Evolutionary conservation across 2,797 vertebrate genomes (phyloP), one percentile per base, ranked within the genome.

Genomic region (Buceros bicornis): DNA sequence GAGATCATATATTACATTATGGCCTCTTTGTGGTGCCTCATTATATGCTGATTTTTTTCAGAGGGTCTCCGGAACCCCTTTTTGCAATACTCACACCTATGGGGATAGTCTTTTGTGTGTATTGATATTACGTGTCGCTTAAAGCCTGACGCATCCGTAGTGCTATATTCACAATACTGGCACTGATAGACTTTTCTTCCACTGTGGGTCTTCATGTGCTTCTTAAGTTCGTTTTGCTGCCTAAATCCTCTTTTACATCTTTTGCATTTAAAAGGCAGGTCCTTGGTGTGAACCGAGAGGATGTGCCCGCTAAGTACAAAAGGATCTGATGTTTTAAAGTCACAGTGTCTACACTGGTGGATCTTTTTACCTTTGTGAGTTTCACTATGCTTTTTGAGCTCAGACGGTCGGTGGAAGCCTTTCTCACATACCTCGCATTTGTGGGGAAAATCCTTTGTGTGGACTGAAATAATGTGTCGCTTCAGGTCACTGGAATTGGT

Each of bases 181-280:
- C 99, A 99, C 94, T 99, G 99, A 98, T 99, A 99, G 85, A 99
- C 99, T 95, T 99, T 99, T 96, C 99, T 99, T 95, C 99, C 99
- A 43, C 99, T 99, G 98, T 99, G 99, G 40, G 99, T 99, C 98
- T 99, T 99, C 99, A 99, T 99, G 98, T 99, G 99, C 98, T 99
- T 99, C 98, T 99, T 99, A 51, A 99, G 98, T 98, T 99, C 99
- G 0, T 97, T 98, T 16, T 99, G 99, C 95, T 99, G 99, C 91
- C 99, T 98, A 95, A 99, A 99, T 70, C 99, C 99, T 94, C 99
- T 98, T 98, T 99, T 99, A 97, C 99, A 99, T 45, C 99, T 98
- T 97, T 99, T 99, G 97, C 98, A 99, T 82, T 99, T 99, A 95
- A 99, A 97, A 95, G 98, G 98, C 96, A 98, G 97, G 98, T 99